Base-by-base conservation (phyloP, 2,113 vertebrate species). In the Prionailurus bengalensis region DNA sequence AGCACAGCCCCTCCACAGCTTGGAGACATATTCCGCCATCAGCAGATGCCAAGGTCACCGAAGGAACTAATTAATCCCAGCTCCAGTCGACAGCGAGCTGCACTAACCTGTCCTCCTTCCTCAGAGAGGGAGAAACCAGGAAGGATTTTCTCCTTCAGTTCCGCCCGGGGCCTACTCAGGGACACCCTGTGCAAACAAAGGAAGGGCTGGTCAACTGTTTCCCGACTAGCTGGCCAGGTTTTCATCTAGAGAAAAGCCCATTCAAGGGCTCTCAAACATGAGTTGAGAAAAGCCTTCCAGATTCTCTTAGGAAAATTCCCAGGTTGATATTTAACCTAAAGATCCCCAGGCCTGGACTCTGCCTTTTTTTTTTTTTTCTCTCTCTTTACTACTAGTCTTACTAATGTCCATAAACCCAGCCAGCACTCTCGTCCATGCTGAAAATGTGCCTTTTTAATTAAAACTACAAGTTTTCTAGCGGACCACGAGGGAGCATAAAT, bases 21-120 rank as follows among this genome's bases (percentile, higher is more conserved):
- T 14, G 63, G 92, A 89, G 71, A 81, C 85, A 27, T 4, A 9
- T 19, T 36, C 31, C 0, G 13, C 84, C 92, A 19, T 68, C 45
- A 0, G 76, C 36, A 92, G 94, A 61, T 82, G 45, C 95, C 93
- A 96, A 79, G 97, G 98, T 96, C 95, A 79, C 81, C 1, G 11
- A 23, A 87, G 96, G 92, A 95, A 83, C 95, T 76, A 78, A 92
- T 95, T 90, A 94, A 96, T 95, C 95, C 79, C 79, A 61, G 90
- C 70, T 94, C 83, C 29, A 1, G 53, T 79, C 29, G 10, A 7
- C 63, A 81, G 80, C 45, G 12, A 51, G 36, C 84, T 9, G 29
- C 17, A 2, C 79, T 53, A 15, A 80, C 97, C 96, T 93, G 45
- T 71, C 36, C 86, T 90, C 70, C 73, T 65, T 91, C 82, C 94